Evolutionary conservation across 2,797 vertebrate species (phyloP).

Genomic region (Sebastes kiyomatsui): DNA sequence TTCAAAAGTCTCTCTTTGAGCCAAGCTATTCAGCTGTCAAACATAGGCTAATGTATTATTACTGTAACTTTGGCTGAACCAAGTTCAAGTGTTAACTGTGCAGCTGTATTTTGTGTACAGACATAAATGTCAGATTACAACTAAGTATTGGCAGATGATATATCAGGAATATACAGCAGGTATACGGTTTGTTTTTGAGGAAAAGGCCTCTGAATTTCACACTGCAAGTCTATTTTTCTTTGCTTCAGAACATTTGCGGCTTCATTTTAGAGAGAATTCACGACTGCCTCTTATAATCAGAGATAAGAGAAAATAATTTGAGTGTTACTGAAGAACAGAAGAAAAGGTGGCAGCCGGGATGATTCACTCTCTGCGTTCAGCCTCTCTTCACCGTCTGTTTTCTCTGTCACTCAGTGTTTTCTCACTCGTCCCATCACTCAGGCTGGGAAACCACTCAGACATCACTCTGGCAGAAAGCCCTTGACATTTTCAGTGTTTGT

Average conservation of each 20-base stretch:
- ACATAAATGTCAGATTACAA: neutral
- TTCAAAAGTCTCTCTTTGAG: too few species aligned
- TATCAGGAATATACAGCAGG: neutral
- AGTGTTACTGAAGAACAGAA: conserved; percentile 21
- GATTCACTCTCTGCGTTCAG: conserved; percentile 48
- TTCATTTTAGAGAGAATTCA: conserved; percentile 13
- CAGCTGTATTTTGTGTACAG: neutral
- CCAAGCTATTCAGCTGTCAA: too few species aligned
- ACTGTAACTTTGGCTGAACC: neutral
- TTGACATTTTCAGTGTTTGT: conserved; percentile 57
- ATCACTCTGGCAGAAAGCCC: conserved; percentile 39
- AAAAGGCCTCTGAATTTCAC: neutral
- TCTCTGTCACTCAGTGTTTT: conserved; percentile 54
- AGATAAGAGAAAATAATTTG: conserved; percentile 47
- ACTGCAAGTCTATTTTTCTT: neutral
- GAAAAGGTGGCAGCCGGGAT: conserved; percentile 43
- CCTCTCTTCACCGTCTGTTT: conserved; percentile 49
- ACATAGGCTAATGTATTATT: neutral
- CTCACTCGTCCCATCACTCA: conserved; percentile 49
- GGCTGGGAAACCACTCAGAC: conserved; percentile 44
- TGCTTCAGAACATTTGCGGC: neutral
- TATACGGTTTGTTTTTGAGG: neutral
- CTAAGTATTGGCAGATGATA: neutral
- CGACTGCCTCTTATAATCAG: conserved; percentile 11
- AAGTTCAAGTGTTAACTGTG: neutral